Evolutionary conservation across 2,888 invertebrate genomes (phyloP), one percentile per base, ranked within the genome.

Genomic region (Rhorus exstirpatorius): DNA sequence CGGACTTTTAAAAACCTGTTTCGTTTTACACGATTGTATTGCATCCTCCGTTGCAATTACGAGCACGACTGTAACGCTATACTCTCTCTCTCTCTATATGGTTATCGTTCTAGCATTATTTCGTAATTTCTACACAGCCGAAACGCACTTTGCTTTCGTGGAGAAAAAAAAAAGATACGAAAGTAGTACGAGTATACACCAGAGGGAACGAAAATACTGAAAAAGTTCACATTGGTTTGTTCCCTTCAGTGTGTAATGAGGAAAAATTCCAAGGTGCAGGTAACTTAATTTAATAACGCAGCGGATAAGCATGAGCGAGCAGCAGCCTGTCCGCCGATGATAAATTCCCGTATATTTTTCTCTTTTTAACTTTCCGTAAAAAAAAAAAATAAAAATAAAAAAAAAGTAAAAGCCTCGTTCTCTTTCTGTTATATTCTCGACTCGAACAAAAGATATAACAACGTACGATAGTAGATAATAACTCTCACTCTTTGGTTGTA

Each of bases 231-330:
- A 76, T 76, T 76, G 80, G 76, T 77, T 77, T 77, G 81, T 67
- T 67, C 71, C 72, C 71, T 81, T 74, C 72, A 8, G 49, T 38
- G 74, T 83, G 84, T 83, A 85, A 86, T 86, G 85, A 88, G 84
- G 86, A 86, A 87, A 88, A 89, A 87, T 87, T 87, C 84, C 81
- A 87, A 87, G 86, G 85, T 84, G 79, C 85, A 86, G 86, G 86
- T 85, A 87, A 88, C 87, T 90, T 89, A 90, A 90, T 90, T 90
- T 87, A 90, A 90, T 89, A 88, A 87, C 84, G 76, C 74, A 51
- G 63, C 76, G 68, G 68, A 67, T 75, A 58, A 53, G 70, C 82
- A 61, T 68, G 78, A 61, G 55, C 74, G 70, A 74, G 55, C 83
- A 79, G 87, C 85, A 84, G 81, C 80, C 83, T 84, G 83, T 65